A percentile compares a stretch with the other conserved stretches of the same genome.
These are phyloP conservation scores for Branchinecta lindahli DNA, from an alignment of 1,140 invertebrate species.

Conservation along the genomic window DNA sequence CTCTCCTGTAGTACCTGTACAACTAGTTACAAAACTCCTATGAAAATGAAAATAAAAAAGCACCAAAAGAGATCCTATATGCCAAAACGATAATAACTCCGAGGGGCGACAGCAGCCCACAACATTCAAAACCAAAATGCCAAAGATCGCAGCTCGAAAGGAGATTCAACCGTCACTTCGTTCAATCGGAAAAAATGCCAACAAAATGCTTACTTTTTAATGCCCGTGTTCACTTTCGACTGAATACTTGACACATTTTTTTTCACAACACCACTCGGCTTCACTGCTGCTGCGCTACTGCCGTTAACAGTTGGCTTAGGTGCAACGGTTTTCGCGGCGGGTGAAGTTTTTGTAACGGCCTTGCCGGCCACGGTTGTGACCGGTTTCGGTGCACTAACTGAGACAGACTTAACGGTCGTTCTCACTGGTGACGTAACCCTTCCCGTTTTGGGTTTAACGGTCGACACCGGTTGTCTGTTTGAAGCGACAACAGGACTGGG, in stretches of 20 bases:
- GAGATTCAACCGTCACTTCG: too few relatives aligned
- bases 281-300: neutral
- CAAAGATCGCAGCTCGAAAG: too few relatives aligned
- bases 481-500: neutral
- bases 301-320: neutral
- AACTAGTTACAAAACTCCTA: too few relatives aligned
- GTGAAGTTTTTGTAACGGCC: neutral
- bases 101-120: too few relatives aligned
- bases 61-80: too few relatives aligned
- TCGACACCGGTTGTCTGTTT: neutral
- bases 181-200: too few relatives aligned
- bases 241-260: neutral
- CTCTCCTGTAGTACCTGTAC: too few relatives aligned
- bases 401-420: neutral
- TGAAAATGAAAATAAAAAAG: too few relatives aligned
- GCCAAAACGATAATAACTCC: too few relatives aligned
- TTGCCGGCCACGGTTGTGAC: neutral
- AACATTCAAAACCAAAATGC: too few relatives aligned
- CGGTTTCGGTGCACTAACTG: neutral
- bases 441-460: neutral
- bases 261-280: neutral
- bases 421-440: neutral
- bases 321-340: neutral
- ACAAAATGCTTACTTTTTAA: neutral
- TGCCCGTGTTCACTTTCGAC: neutral